These are phyloP conservation scores for Pteronura brasiliensis DNA, from an alignment of 2,113 vertebrate genomes.

Conservation along the genomic window DNA sequence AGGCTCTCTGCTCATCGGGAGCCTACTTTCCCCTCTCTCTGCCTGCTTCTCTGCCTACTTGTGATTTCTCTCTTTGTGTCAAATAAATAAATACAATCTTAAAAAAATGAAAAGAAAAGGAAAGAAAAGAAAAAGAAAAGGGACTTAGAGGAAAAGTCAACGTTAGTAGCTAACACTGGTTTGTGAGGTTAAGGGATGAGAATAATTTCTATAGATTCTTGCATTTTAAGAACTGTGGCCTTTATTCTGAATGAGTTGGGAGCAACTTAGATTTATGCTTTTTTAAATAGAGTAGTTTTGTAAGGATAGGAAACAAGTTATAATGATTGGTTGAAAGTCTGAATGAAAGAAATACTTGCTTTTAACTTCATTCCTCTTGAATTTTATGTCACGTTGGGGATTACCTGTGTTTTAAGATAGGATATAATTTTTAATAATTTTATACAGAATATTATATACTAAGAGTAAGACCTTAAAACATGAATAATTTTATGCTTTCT, in stretches of 20 bases:
- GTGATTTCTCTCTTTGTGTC: too few relatives aligned
- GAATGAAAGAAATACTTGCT: neutral
- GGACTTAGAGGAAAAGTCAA: neutral
- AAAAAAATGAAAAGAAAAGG: neutral
- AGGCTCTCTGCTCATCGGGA: too few relatives aligned
- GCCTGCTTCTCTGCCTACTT: too few relatives aligned
- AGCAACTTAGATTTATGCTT: neutral
- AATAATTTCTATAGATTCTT: neutral
- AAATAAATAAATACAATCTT: too few relatives aligned
- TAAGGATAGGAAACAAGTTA: neutral
- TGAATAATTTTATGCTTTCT: neutral
- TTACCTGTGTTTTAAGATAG: constrained; percentile 13
- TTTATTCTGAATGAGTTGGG: neutral
- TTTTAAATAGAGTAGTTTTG: neutral
- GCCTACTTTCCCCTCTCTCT: too few relatives aligned
- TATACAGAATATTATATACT: neutral
- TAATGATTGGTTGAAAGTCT: neutral
- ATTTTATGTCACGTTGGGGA: neutral
- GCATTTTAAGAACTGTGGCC: neutral
- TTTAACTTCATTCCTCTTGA: neutral
- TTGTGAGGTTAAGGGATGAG: neutral
- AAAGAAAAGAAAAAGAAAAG: neutral
- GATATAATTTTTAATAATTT: neutral
- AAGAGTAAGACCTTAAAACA: neutral
- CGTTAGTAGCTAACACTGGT: neutral